Evolutionary conservation across 2,113 vertebrate species (phyloP).

Genomic region (Saguinus midas): DNA sequence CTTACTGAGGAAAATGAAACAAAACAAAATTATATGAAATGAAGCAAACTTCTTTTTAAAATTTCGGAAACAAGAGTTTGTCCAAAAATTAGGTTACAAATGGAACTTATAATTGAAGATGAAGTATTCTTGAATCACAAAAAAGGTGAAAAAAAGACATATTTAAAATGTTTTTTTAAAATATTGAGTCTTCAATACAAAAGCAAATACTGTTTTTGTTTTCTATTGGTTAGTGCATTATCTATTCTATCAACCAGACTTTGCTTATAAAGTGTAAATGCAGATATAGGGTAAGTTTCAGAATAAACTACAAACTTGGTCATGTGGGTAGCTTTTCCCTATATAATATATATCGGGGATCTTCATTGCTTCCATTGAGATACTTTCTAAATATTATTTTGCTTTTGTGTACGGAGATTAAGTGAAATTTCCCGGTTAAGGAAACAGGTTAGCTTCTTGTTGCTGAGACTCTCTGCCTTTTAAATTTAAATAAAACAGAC

Average conservation of each 20-base stretch:
- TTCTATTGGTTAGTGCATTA: not conserved
- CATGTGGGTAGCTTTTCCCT: not conserved
- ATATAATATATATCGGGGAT: not conserved
- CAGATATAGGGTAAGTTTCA: not conserved
- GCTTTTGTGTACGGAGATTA: constrained; percentile 34
- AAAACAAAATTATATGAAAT: constrained; percentile 13
- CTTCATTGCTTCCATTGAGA: not conserved
- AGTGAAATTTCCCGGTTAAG: constrained; percentile 23
- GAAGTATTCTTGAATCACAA: not conserved
- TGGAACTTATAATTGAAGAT: not conserved
- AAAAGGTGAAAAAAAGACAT: not conserved
- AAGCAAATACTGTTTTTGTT: not conserved
- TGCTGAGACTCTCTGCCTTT: not conserved
- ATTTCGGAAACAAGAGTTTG: constrained; percentile 1
- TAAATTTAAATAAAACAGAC: constrained; percentile 46
- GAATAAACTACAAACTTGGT: not conserved
- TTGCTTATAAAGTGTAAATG: not conserved
- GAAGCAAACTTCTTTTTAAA: not conserved
- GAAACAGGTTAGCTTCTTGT: constrained; percentile 20
- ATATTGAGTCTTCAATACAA: not conserved
- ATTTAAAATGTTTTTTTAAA: constrained; percentile 8
- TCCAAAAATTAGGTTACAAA: not conserved
- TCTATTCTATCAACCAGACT: not conserved
- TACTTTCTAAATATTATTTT: not conserved
- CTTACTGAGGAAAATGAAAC: not conserved